Evolutionary conservation across 2,113 vertebrate species (phyloP).

Genomic region (Pyrgilauda ruficollis): DNA sequence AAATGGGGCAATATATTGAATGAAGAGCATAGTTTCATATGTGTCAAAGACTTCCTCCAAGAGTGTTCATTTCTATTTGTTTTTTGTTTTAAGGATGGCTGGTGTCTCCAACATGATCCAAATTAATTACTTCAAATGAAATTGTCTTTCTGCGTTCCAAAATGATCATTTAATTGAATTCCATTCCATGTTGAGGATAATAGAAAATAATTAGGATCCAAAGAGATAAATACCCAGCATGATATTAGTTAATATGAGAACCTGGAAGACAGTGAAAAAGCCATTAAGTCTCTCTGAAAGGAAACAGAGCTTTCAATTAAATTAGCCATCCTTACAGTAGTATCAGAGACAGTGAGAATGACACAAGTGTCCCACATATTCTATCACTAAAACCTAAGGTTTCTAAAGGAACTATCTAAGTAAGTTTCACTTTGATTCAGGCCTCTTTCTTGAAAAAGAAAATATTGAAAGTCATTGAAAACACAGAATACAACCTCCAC

Average conservation of each 20-base stretch:
- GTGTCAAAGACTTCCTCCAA: conserved; percentile 68
- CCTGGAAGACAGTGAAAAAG: conserved; percentile 73
- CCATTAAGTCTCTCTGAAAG: conserved; percentile 65
- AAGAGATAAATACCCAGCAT: conserved; percentile 70
- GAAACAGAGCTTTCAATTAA: conserved; percentile 53
- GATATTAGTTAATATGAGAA: conserved; percentile 72
- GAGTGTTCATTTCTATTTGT: conserved; percentile 21
- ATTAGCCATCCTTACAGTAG: conserved; percentile 49
- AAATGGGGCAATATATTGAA: conserved; percentile 70
- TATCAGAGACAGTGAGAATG: background rate
- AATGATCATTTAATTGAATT: conserved; percentile 59
- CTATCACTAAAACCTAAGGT: background rate
- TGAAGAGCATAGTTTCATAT: conserved; percentile 72
- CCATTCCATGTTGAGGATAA: conserved; percentile 69
- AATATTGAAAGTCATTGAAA: background rate
- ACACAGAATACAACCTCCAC: background rate
- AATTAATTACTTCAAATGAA: conserved; percentile 61
- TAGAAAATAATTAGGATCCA: conserved; percentile 73
- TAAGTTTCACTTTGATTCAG: background rate
- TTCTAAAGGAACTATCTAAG: background rate
- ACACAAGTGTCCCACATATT: background rate
- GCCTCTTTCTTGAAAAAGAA: background rate
- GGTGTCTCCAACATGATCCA: conserved; percentile 62
- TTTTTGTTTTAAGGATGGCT: conserved; percentile 63
- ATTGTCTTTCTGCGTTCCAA: conserved; percentile 57